phyloP scores from a whole-genome alignment of 2,888 invertebrate genomes.

The Dendrolimus pini region DNA sequence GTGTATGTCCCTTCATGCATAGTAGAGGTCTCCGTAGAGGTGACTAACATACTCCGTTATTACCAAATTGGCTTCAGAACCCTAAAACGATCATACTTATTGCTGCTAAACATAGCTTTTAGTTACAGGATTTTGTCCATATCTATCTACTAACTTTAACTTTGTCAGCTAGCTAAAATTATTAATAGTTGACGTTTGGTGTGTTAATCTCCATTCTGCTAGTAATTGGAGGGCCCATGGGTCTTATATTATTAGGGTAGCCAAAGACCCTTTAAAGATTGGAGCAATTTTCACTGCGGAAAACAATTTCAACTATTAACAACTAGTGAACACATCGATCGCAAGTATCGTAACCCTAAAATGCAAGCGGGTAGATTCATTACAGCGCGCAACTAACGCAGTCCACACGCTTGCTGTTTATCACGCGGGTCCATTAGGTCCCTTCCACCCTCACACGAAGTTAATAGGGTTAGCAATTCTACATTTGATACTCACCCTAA shows the following conservation, averaged over 20 bases:
- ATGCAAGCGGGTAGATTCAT: slow-evolving; percentile 56
- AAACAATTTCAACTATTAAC: slow-evolving; percentile 2
- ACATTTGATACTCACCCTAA: not conserved
- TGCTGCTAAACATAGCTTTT: no score
- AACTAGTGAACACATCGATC: slow-evolving; percentile 17
- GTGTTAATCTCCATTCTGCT: no score
- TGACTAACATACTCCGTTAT: no score
- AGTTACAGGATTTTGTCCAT: no score
- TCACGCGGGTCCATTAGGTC: slow-evolving; percentile 50
- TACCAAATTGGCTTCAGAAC: no score
- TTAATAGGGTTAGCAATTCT: not conserved
- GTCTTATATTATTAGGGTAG: not conserved
- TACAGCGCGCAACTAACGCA: slow-evolving; percentile 56
- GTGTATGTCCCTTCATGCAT: no score
- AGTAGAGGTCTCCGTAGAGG: no score
- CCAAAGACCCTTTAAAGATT: not conserved
- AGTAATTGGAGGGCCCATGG: not conserved
- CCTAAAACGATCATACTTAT: no score
- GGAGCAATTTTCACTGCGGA: not conserved
- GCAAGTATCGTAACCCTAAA: slow-evolving; percentile 46
- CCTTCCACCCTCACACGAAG: slow-evolving; percentile 46
- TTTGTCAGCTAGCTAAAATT: no score
- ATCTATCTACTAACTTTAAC: no score
- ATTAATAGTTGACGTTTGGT: no score
- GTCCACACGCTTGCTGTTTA: slow-evolving; percentile 54